A percentile compares a stretch with the other conserved stretches of the same genome.
Evolutionary conservation across 2,888 invertebrate genomes (phyloP).

Genomic region (Dicranocentrus wangi): DNA sequence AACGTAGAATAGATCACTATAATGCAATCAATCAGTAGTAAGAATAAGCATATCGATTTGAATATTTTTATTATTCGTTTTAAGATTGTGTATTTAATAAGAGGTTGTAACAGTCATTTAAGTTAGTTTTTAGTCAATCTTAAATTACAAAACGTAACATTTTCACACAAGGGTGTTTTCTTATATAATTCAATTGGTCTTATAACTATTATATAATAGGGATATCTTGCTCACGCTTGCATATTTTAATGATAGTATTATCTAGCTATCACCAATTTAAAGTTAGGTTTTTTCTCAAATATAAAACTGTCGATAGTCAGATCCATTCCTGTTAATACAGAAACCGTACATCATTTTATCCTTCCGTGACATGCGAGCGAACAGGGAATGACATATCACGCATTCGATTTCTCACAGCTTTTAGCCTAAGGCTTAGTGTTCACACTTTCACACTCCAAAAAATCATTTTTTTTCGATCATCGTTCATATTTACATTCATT

Average conservation of each 20-base stretch:
- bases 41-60: too few species aligned
- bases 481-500: background rate
- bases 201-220: too few species aligned
- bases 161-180: background rate
- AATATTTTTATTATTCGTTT: background rate
- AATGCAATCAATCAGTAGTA: too few species aligned
- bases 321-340: background rate
- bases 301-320: too few species aligned
- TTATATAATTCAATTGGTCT: too few species aligned
- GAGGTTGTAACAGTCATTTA: background rate
- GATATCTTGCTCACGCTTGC: too few species aligned
- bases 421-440: slow-evolving; percentile 17
- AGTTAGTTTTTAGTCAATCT: slow-evolving; percentile 3
- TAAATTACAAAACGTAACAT: background rate
- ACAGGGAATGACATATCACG: slow-evolving; percentile 52
- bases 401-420: slow-evolving; percentile 34
- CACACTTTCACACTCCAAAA: background rate
- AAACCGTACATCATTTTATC: background rate
- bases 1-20: too few species aligned
- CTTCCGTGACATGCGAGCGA: background rate
- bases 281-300: too few species aligned
- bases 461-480: background rate
- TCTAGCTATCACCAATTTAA: background rate
- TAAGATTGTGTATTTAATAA: background rate
- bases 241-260: too few species aligned